Evolutionary conservation across 1,140 invertebrate species (phyloP), one percentile per base, ranked within the genome.

Genomic region (Nephila pilipes): DNA sequence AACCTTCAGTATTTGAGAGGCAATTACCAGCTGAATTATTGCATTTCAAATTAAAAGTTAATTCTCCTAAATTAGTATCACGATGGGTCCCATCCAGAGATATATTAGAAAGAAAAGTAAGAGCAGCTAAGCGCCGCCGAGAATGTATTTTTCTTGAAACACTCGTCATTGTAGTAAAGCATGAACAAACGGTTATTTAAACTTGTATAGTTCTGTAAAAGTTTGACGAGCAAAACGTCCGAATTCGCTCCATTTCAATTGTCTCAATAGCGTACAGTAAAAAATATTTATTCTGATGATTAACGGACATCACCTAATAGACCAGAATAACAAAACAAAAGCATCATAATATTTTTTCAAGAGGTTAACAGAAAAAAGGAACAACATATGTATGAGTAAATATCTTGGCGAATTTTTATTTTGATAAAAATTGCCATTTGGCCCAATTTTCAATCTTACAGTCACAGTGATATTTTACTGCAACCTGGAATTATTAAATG

Each of bases 71-170:
- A 95, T 97, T 97, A 87, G 97, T 98, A 95, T 99, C 98, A 94
- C 97, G 97, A 96, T 98, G 97, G 94, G 97, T 98, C 87, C 98
- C 98, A 96, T 99, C 98, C 89, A 99, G 96, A 90, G 98, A 99
- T 95, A 99, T 99, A 96, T 99, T 99, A 54, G 98, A 98, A 94
- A 99, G 96, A 96, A 99, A 99, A 94, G 97, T 98, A 93, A 98
- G 96, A 94, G 98, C 98, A 95, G 98, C 98, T 94, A 98, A 96
- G 95, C 98, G 96, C 95, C 97, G 96, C 94, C 98, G 96, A 94
- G 97, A 94, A 57, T 90, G 85, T 25, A 90, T 75, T 81, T 94
- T 94, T 80, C 69, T 87, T 8, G 91, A 93, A 20, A 85, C 38
- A 85, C 81, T 92, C 14, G 90, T 92, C 90, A 92, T 92, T 16